phyloP scores from a whole-genome alignment of 2,888 invertebrate genomes.

The Acronicta leporina region DNA sequence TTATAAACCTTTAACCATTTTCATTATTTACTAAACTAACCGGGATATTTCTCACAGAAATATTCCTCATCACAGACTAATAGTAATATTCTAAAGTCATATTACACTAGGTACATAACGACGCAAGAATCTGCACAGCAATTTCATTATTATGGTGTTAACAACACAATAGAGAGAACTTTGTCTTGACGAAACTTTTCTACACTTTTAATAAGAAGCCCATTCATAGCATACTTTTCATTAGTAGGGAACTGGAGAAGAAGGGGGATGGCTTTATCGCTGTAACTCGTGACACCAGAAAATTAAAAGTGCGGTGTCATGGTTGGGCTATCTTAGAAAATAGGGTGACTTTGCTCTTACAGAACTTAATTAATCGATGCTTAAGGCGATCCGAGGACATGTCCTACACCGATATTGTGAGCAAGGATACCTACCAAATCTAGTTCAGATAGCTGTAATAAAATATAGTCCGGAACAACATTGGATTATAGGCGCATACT shows the following conservation, averaged over 20 bases:
- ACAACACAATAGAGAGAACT: slow-evolving; percentile 74
- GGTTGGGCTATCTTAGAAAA: slow-evolving; percentile 80
- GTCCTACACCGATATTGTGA: slow-evolving; percentile 51
- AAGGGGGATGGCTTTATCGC: slow-evolving; percentile 79
- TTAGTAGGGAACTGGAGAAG: slow-evolving; percentile 68
- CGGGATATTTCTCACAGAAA: no score
- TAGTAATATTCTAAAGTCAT: slow-evolving; percentile 32
- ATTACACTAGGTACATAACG: slow-evolving; percentile 28
- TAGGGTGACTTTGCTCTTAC: slow-evolving; percentile 82
- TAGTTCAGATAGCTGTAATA: slow-evolving; percentile 37
- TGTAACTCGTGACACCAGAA: slow-evolving; percentile 84
- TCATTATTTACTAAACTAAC: neutral
- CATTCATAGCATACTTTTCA: slow-evolving; percentile 84
- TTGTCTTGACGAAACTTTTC: slow-evolving; percentile 80
- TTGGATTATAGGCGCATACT: slow-evolving; percentile 23
- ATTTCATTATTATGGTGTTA: slow-evolving; percentile 66
- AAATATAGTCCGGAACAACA: slow-evolving; percentile 19
- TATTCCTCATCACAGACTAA: neutral
- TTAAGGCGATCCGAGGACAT: slow-evolving; percentile 62
- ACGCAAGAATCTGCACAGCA: slow-evolving; percentile 54
- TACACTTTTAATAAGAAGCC: slow-evolving; percentile 83
- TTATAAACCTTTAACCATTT: slow-evolving; percentile 6
- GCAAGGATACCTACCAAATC: slow-evolving; percentile 29
- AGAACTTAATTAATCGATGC: slow-evolving; percentile 84
- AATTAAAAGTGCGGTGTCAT: slow-evolving; percentile 86